These are phyloP conservation scores for Pseudomyrmex concolor DNA, from an alignment of 1,140 invertebrate genomes.

Conservation along the genomic window DNA sequence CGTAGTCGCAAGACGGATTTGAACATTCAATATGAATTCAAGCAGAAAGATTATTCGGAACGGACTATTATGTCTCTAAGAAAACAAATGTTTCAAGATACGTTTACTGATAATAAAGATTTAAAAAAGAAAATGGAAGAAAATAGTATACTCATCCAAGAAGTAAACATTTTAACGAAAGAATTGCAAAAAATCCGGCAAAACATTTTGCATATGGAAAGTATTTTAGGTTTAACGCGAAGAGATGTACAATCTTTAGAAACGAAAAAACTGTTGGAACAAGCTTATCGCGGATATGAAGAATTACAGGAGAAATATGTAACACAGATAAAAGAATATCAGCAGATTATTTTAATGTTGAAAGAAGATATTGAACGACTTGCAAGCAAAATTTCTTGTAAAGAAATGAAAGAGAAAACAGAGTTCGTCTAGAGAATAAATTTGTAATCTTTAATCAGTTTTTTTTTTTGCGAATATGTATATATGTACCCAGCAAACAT, in stretches of 20 bases:
- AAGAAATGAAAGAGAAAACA: slow-evolving; percentile 52
- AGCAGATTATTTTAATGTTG: slow-evolving; percentile 71
- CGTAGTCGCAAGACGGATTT: slow-evolving; percentile 88
- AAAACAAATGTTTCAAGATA: slow-evolving; percentile 85
- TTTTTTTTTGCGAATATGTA: too few species aligned
- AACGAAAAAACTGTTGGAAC: slow-evolving; percentile 86
- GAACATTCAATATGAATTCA: slow-evolving; percentile 91
- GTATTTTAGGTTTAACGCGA: slow-evolving; percentile 87
- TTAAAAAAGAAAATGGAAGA: slow-evolving; percentile 87
- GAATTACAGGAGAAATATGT: slow-evolving; percentile 85
- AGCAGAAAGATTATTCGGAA: slow-evolving; percentile 92
- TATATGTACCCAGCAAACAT: too few species aligned
- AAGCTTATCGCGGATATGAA: slow-evolving; percentile 87
- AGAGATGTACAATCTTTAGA: slow-evolving; percentile 86
- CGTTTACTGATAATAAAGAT: slow-evolving; percentile 80
- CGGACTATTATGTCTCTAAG: slow-evolving; percentile 88
- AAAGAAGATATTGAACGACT: slow-evolving; percentile 76
- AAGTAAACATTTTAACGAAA: slow-evolving; percentile 90
- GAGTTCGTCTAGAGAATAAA: too few species aligned
- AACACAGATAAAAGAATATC: slow-evolving; percentile 76
- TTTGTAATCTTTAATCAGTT: too few species aligned
- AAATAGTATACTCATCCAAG: slow-evolving; percentile 90
- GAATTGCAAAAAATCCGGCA: slow-evolving; percentile 88
- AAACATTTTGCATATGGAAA: slow-evolving; percentile 89
- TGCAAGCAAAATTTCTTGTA: slow-evolving; percentile 54